phyloP scores from a whole-genome alignment of 2,888 invertebrate species.

The Oligia strigilis region DNA sequence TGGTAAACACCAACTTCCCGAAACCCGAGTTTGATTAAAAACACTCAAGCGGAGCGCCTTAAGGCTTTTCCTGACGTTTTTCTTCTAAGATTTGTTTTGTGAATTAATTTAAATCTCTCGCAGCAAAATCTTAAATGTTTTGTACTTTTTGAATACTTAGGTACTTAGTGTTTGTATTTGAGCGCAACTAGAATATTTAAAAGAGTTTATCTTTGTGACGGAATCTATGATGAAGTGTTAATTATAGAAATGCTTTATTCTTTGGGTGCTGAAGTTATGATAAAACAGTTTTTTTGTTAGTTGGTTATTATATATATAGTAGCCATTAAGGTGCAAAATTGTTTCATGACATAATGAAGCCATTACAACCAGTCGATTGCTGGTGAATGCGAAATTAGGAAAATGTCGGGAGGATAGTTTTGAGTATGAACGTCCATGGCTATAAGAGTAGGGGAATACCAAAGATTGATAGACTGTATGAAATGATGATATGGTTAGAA shows the following conservation, averaged over 20 bases:
- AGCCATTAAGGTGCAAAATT: background rate
- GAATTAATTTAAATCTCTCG: conserved; percentile 63
- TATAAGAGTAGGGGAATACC: background rate
- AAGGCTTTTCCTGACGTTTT: conserved; percentile 61
- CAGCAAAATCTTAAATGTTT: conserved; percentile 52
- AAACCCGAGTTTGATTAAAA: conserved; percentile 65
- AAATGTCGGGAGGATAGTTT: background rate
- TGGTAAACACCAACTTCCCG: conserved; percentile 36
- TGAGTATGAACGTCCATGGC: background rate
- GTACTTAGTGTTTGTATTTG: conserved; percentile 26
- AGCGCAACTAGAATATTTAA: conserved; percentile 30
- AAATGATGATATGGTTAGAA: background rate
- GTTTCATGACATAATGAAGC: background rate
- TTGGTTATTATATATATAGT: background rate
- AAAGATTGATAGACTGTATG: background rate
- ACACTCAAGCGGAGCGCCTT: conserved; percentile 60
- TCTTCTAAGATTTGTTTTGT: conserved; percentile 68
- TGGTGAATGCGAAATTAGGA: background rate
- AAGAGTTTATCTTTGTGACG: conserved; percentile 15
- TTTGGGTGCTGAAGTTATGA: background rate
- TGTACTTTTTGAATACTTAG: conserved; percentile 50
- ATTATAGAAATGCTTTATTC: background rate
- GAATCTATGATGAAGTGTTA: conserved; percentile 23
- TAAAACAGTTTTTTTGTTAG: background rate
- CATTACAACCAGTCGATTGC: background rate